Evolutionary conservation across 35 echinoderm and acorn worm species (phyloP).

Genomic region (Amphiura filiformis): DNA sequence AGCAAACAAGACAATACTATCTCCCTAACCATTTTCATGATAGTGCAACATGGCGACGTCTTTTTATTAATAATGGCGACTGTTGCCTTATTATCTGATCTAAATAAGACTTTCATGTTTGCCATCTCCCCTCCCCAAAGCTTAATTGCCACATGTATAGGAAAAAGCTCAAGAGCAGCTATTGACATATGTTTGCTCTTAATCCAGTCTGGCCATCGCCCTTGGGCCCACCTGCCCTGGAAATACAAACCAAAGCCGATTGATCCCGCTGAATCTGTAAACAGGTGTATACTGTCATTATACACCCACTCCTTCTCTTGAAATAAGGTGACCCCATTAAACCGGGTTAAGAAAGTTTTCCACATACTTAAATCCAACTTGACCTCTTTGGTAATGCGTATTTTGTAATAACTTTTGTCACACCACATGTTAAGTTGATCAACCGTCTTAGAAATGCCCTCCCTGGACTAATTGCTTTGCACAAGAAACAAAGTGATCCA

Average conservation of each 20-base stretch:
- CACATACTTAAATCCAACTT: not conserved
- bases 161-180: slow-evolving; percentile 11
- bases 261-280: slow-evolving; percentile 17
- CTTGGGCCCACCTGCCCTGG: slow-evolving; percentile 27
- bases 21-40: not conserved
- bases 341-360: not conserved
- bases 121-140: slow-evolving; percentile 19
- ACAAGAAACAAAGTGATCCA: slow-evolving; percentile 13
- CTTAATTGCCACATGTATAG: slow-evolving; percentile 7
- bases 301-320: not conserved
- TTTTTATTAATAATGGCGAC: slow-evolving; percentile 4
- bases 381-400: slow-evolving; percentile 17
- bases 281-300: not conserved
- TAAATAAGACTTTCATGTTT: slow-evolving; percentile 1
- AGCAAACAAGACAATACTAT: not conserved
- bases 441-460: slow-evolving; percentile 21
- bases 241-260: slow-evolving; percentile 40
- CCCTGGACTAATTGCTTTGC: slow-evolving; percentile 33
- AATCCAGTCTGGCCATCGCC: slow-evolving; percentile 15
- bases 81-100: slow-evolving; percentile 8
- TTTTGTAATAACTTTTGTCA: not conserved
- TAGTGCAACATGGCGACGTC: not conserved
- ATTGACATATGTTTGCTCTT: not conserved
- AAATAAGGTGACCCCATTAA: slow-evolving; percentile 7
- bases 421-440: not conserved